These are phyloP conservation scores for Chrysolina americana DNA, from an alignment of 2,888 invertebrate species.

Conservation along the genomic window DNA sequence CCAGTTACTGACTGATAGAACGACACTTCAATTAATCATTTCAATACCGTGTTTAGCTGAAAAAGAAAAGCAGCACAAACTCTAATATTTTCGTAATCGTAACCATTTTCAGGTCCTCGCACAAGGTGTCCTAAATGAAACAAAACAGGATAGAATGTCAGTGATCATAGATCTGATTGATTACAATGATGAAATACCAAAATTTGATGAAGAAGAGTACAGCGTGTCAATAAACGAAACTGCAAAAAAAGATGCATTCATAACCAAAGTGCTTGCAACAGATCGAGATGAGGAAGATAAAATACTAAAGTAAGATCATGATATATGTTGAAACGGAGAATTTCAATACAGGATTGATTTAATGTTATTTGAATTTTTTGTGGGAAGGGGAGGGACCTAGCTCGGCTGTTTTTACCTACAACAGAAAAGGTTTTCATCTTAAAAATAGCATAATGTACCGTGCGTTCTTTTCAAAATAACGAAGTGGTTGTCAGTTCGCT, in stretches of 20 bases:
- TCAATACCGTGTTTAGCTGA: background rate
- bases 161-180: slow-evolving; percentile 67
- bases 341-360: no score
- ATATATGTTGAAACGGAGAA: no score
- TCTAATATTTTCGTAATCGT: background rate
- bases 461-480: no score
- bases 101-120: slow-evolving; percentile 62
- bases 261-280: slow-evolving; percentile 73
- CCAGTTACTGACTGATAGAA: no score
- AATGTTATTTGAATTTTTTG: no score
- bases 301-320: slow-evolving; percentile 71
- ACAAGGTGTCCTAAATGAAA: slow-evolving; percentile 54
- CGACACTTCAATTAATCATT: no score
- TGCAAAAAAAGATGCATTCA: slow-evolving; percentile 68
- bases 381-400: no score
- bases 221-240: slow-evolving; percentile 73
- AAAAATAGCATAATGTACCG: no score
- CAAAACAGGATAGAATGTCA: slow-evolving; percentile 50
- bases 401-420: no score
- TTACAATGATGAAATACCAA: slow-evolving; percentile 81
- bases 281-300: slow-evolving; percentile 76
- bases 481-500: no score
- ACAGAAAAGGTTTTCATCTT: no score
- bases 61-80: background rate
- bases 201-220: slow-evolving; percentile 70